Base-by-base conservation (phyloP, 2,888 invertebrate species). In the Dolichopus griseipennis region DNA sequence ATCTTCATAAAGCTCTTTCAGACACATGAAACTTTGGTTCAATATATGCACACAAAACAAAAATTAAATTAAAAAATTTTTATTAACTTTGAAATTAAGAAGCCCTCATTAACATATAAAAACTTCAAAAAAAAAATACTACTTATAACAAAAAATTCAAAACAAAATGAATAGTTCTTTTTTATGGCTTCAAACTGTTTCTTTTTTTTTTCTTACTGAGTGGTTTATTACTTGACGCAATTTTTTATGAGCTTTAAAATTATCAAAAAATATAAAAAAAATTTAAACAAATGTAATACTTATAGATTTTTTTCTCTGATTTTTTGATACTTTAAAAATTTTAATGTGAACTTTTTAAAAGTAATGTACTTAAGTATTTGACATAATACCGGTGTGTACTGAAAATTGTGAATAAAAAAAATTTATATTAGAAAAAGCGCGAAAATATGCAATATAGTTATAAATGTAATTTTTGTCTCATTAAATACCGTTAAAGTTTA, bases 241-340 rank as follows among this genome's bases (percentile, higher is more conserved):
- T 18, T 52, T 52, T 52, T 52, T 52, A 52, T 52, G 52, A 18
- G 52, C 52, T 52, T 52, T 52, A 52, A 52, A 52, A 52, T 52
- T 52, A 37, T 37, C 37, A 37, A 37, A 37, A 34, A 34, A 34
- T 7, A 37, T 10, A 37, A 37, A 37, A 34, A 34, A 37, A 37
- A 37, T 12, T 10, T 7, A 7, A 27, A 27, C 27, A 27, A 37
- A 37, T 27, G 27, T 27, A 4, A 27, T 5, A 27, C 5, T 27
- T 27, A 27, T 27, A 27, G 3, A 27, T 27, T 27, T 27, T n/a
- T n/a, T n/a, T n/a, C n/a, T n/a, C n/a, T 27, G 27, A 4, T 27
- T 27, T 27, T 27, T 27, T 27, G 27, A 27, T 27, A 4, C 27
- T 27, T 27, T 27, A 4, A 27, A 27, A n/a, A n/a, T n/a, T 27